Evolutionary conservation across 92 coral and sea anemone genomes (phyloP), one percentile per base, ranked within the genome.

Genomic region (Zoanthus gigantus): DNA sequence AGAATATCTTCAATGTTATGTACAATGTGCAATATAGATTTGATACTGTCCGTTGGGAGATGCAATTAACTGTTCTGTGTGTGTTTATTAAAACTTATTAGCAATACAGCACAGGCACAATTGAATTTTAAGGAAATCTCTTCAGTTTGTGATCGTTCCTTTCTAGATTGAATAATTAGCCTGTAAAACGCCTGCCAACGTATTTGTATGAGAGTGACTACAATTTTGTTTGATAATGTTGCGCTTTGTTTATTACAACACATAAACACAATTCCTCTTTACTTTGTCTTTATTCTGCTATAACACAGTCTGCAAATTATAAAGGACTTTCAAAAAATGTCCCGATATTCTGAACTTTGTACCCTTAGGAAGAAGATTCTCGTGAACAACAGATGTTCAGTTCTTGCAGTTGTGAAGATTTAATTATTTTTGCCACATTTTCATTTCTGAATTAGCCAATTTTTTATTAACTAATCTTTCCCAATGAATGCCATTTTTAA

Each of bases 391-490:
- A 81, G 85, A 37, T 37, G 42, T 37, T 37, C 85, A 65, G 85
- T 65, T 81, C 45, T 30, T 12, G 16, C 12, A 66, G 46, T 66
- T 68, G 9, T 44, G 66, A 74, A 66, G 45, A 34, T 65, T 81
- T 81, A 81, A 65, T 66, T 65, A 66, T 81, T 11, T 2, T 80
- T 63, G 73, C 65, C 56, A 65, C 84, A 80, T 42, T 4, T 60
- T 79, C 56, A 50, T 46, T 79, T 79, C 60, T 79, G 84, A 63
- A 61, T 65, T 61, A 63, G 84, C 61, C 72, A 66, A 45, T 80
- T 80, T 80, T 31, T 65, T 34, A 78, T 78, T 32, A 78, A 78
- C 83, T 31, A 78, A 57, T 78, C 48, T 54, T 57, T 17, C 16
- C 13, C 42, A 37, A 56, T 32, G 37, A 37, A 17, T 63, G 30